Evolutionary conservation across 1,140 invertebrate genomes (phyloP).

Genomic region (Vollenhovia emeryi): DNA sequence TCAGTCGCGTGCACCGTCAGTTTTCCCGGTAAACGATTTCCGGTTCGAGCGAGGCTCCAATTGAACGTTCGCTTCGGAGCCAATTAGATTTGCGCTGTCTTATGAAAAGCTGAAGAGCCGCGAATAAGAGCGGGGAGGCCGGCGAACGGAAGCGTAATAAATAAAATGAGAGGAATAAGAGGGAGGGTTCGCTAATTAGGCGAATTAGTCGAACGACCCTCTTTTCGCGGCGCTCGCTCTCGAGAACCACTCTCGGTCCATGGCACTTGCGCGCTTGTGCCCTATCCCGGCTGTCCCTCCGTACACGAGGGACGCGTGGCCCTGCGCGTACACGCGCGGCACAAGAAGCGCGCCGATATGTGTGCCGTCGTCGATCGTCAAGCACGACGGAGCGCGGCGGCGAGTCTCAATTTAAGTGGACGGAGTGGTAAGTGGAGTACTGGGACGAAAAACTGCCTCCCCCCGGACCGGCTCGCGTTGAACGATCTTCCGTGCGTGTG

Average conservation of each 20-base stretch:
- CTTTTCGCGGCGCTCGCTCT: slow-evolving; percentile 9
- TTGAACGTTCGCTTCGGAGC: not conserved
- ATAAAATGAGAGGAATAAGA: slow-evolving; percentile 14
- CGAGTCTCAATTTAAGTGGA: slow-evolving; percentile 71
- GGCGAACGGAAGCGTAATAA: slow-evolving; percentile 8
- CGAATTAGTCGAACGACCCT: not conserved
- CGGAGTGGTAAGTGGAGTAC: slow-evolving; percentile 81
- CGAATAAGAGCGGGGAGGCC: not conserved
- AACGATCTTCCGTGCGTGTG: slow-evolving; percentile 47
- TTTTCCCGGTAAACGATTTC: slow-evolving; percentile 13
- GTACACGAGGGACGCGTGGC: not conserved
- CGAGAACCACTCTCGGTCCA: slow-evolving; percentile 28
- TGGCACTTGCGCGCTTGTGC: slow-evolving; percentile 17
- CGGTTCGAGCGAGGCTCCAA: not conserved
- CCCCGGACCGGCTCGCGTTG: slow-evolving; percentile 65
- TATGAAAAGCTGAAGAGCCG: not conserved
- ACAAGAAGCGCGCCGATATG: slow-evolving; percentile 49
- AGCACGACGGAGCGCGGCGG: slow-evolving; percentile 67
- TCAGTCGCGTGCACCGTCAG: not conserved
- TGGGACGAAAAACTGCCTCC: slow-evolving; percentile 82
- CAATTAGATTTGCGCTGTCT: not conserved
- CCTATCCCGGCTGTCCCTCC: not conserved
- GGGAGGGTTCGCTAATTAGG: not conserved
- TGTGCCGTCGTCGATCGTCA: slow-evolving; percentile 57
- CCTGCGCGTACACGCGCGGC: not conserved